Conservation (phyloP, 2,888 invertebrate species). For the Meta bourneti region DNA sequence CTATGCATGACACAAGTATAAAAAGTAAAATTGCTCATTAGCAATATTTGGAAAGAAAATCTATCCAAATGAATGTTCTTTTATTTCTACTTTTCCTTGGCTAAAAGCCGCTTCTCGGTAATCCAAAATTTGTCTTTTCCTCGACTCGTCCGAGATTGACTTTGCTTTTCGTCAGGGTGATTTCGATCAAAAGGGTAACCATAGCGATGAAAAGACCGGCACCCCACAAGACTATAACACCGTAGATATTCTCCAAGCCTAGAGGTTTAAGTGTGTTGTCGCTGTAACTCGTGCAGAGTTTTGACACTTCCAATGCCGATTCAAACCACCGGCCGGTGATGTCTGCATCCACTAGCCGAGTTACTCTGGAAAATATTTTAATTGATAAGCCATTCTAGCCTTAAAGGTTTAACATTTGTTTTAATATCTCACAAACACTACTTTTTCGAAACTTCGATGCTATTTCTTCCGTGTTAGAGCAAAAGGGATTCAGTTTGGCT, state of each 20-base stretch:
- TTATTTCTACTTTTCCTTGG: no score
- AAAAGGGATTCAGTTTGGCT: no score
- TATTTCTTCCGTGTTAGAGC: no score
- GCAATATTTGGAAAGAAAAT: no score
- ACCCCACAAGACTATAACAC: slow-evolving; percentile 52
- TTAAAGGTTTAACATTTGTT: no score
- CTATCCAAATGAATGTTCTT: no score
- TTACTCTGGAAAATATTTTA: slow-evolving; percentile 44
- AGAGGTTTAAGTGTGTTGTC: slow-evolving; percentile 49
- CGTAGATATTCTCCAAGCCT: slow-evolving; percentile 31
- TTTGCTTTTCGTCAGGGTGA: background rate
- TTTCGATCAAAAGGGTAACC: background rate
- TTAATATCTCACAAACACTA: no score
- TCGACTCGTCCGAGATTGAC: background rate
- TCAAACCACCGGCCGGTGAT: slow-evolving; percentile 62
- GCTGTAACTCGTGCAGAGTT: slow-evolving; percentile 55
- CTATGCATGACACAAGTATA: no score
- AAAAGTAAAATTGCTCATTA: no score
- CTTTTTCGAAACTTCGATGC: no score
- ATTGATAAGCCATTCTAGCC: no score
- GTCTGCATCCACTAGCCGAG: slow-evolving; percentile 56
- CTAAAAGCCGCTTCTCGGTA: no score
- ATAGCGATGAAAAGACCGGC: slow-evolving; percentile 3
- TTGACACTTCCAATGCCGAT: background rate
- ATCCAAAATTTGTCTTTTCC: background rate